Evolutionary conservation across 2,888 invertebrate genomes (phyloP).

Genomic region (Liposcelis brunnea): DNA sequence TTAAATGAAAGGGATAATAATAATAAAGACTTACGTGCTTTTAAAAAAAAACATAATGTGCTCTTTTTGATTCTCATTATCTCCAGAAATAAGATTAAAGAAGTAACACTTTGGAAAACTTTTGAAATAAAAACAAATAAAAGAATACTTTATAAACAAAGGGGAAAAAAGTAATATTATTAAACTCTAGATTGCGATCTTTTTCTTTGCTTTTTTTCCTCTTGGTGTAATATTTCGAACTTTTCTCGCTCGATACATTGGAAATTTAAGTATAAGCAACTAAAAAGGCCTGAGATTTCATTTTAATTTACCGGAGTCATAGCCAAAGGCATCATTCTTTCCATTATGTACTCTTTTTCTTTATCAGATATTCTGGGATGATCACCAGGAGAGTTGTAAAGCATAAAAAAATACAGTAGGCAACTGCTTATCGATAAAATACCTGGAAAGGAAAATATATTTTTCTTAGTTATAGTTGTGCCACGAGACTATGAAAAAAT

Average conservation of each 20-base stretch:
- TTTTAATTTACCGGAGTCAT: too few relatives aligned
- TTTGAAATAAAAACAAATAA: constrained; percentile 3
- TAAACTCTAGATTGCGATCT: too few relatives aligned
- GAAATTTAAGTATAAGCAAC: too few relatives aligned
- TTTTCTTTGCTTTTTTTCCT: too few relatives aligned
- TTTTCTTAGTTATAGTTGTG: not conserved
- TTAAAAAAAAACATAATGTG: too few relatives aligned
- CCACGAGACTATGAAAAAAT: not conserved
- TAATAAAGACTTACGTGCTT: too few relatives aligned
- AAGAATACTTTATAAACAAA: constrained; percentile 11
- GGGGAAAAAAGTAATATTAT: not conserved
- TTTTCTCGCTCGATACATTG: too few relatives aligned
- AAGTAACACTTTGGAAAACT: not conserved
- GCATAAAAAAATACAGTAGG: constrained; percentile 27
- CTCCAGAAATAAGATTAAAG: not conserved
- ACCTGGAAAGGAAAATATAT: constrained; percentile 21
- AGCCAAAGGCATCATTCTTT: not conserved
- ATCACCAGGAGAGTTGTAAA: constrained; percentile 33
- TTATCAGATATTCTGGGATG: constrained; percentile 34
- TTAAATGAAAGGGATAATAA: too few relatives aligned
- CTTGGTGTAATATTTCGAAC: too few relatives aligned
- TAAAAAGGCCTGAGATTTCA: too few relatives aligned
- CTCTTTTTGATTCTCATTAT: too few relatives aligned
- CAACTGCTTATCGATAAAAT: constrained; percentile 28
- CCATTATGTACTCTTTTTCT: constrained; percentile 24